phyloP scores from a whole-genome alignment of 1,140 invertebrate species.

The Papilio helenus region DNA sequence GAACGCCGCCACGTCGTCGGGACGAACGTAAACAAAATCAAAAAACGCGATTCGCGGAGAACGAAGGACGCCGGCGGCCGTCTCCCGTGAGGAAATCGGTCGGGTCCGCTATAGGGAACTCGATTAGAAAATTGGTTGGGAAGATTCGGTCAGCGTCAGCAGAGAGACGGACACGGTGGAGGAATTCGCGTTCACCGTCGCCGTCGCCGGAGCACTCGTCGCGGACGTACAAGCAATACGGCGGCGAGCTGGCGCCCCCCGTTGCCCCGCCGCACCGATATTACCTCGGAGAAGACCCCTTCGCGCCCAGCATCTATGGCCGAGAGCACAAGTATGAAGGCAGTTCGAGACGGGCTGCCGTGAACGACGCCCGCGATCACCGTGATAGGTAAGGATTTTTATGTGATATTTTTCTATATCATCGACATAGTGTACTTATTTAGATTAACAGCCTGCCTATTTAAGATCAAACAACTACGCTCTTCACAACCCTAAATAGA shows the following conservation, averaged over 20 bases:
- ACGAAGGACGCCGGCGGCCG: constrained; percentile 64
- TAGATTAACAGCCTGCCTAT: constrained; percentile 2
- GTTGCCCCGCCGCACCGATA: constrained; percentile 87
- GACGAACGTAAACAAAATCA: constrained; percentile 85
- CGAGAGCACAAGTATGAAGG: constrained; percentile 90
- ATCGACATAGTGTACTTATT: constrained; percentile 23
- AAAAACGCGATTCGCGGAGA: constrained; percentile 86
- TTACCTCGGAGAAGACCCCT: constrained; percentile 92
- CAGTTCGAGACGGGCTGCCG: constrained; percentile 77
- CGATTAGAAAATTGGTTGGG: constrained; percentile 89
- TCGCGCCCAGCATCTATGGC: constrained; percentile 90
- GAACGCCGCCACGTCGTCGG: constrained; percentile 80
- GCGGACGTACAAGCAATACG: constrained; percentile 81
- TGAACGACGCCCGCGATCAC: constrained; percentile 70
- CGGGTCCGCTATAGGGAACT: constrained; percentile 86
- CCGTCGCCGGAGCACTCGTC: constrained; percentile 81
- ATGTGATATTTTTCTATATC: neutral
- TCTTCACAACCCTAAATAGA: constrained; percentile 66
- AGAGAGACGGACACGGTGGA: constrained; percentile 87
- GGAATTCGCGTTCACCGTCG: constrained; percentile 83
- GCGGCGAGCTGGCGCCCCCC: constrained; percentile 81
- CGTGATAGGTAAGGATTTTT: constrained; percentile 70
- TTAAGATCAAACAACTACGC: neutral
- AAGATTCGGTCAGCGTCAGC: constrained; percentile 89
- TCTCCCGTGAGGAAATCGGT: constrained; percentile 82